Conservation (phyloP, 2,797 vertebrate species). For the Merluccius polli region DNA sequence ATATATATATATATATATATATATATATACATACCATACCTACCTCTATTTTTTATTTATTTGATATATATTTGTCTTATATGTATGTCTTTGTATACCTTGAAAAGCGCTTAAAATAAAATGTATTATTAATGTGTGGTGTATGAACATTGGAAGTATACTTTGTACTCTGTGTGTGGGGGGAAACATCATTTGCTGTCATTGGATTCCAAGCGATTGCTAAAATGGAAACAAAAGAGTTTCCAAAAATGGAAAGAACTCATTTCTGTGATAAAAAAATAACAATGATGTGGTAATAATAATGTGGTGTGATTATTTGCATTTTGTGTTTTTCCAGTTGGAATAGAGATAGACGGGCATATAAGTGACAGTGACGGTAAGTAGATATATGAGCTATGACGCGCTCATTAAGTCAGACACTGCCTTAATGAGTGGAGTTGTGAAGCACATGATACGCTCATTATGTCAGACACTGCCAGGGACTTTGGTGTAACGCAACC, state of each 20-base stretch:
- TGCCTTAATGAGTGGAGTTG: not conserved
- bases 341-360: slow-evolving; percentile 80
- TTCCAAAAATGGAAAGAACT: not conserved
- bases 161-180: not conserved
- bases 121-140: too few relatives aligned
- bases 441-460: not conserved
- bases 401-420: not conserved
- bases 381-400: slow-evolving; percentile 25
- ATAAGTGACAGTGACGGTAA: slow-evolving; percentile 80
- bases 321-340: slow-evolving; percentile 69
- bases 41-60: not conserved
- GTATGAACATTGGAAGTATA: not conserved
- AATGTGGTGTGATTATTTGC: not conserved
- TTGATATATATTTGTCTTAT: not conserved
- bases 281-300: not conserved
- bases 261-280: not conserved
- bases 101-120: not conserved
- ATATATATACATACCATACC: not conserved
- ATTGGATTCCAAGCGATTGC: not conserved
- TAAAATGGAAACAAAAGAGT: not conserved
- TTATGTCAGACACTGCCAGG: not conserved
- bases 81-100: not conserved
- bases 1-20: not conserved
- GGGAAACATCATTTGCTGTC: not conserved
- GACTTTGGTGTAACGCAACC: not conserved